Evolutionary conservation across 2,113 vertebrate species (phyloP).

Genomic region (Seriola rivoliana): DNA sequence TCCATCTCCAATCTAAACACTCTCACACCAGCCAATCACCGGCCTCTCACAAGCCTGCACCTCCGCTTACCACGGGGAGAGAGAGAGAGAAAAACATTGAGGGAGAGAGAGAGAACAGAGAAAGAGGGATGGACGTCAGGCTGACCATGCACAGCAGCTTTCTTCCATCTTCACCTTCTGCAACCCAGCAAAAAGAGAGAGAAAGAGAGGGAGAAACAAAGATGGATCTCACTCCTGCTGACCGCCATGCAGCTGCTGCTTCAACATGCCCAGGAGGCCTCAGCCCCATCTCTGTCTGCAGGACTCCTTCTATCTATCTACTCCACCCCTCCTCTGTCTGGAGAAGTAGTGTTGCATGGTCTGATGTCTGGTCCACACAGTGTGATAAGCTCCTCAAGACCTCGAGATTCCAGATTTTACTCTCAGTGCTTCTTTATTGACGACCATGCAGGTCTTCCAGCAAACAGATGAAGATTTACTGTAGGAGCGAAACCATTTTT

Average conservation of each 20-base stretch:
- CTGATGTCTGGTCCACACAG: constrained; percentile 22
- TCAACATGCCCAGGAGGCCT: constrained; percentile 75
- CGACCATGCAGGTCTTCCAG: neutral
- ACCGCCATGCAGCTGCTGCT: constrained; percentile 76
- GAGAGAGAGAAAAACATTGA: constrained; percentile 30
- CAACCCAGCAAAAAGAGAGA: constrained; percentile 58
- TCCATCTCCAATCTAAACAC: constrained; percentile 71
- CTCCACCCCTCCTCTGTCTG: constrained; percentile 30
- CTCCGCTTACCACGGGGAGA: constrained; percentile 34
- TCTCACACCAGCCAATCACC: constrained; percentile 66
- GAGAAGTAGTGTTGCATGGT: constrained; percentile 29
- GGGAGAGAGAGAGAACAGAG: constrained; percentile 51
- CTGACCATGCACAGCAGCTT: constrained; percentile 76
- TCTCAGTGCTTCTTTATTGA: constrained; percentile 1
- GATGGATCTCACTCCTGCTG: constrained; percentile 69
- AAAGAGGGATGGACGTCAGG: constrained; percentile 70
- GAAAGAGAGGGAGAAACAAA: constrained; percentile 46
- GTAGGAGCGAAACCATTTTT: neutral
- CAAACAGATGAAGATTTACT: neutral
- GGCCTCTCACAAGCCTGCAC: constrained; percentile 70
- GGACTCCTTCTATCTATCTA: constrained; percentile 34
- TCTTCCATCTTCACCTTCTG: constrained; percentile 71
- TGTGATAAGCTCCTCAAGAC: neutral
- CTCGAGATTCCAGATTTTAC: neutral
- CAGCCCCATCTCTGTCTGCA: constrained; percentile 51